Evolutionary conservation across 2,797 vertebrate genomes (phyloP), one percentile per base, ranked within the genome.

Genomic region (Enteromius fasciolatus): DNA sequence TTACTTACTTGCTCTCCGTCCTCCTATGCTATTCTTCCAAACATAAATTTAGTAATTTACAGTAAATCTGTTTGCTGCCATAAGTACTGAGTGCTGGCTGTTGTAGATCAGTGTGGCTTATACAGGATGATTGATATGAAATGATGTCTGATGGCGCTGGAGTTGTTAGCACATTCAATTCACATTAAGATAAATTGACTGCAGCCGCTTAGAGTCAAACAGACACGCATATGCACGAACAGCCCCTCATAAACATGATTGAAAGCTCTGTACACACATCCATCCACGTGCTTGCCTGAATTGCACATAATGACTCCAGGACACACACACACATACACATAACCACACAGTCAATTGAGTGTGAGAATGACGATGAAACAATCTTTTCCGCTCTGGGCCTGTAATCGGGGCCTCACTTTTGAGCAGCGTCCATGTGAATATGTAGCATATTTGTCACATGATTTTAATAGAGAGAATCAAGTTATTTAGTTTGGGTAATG

Each of bases 231-330:
- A 80, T 74, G 80, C 80, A 78, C 39, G 50, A 84, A 68, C 77
- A 70, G 81, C 57, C 69, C 80, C 81, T 85, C 84, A 77, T 84
- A 80, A 88, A 86, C 81, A 83, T 86, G 87, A 90, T 80, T 87
- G 88, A 90, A 87, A 88, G 87, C 87, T 76, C 76, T 79, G 80
- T 81, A 84, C 86, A 87, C 84, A 85, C 86, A 84, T 88, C 83
- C 75, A 31, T 87, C 77, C 66, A 81, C 72, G 75, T 79, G 77
- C 66, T 80, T 17, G 48, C 76, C 78, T 75, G 87, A 88, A 90
- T 87, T 83, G 86, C 85, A 81, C 81, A 86, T 87, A 87, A 90
- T 88, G 83, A 86, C 87, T 79, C 25, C 28, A 33, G 74, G 59
- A 64, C 70, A n/a, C n/a, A 50, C 73, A 44, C 80, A 15, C 66